A percentile compares a stretch with the other conserved stretches of the same genome.
These are phyloP conservation scores for Poecilus cupreus DNA, from an alignment of 2,888 invertebrate genomes.

Conservation along the genomic window DNA sequence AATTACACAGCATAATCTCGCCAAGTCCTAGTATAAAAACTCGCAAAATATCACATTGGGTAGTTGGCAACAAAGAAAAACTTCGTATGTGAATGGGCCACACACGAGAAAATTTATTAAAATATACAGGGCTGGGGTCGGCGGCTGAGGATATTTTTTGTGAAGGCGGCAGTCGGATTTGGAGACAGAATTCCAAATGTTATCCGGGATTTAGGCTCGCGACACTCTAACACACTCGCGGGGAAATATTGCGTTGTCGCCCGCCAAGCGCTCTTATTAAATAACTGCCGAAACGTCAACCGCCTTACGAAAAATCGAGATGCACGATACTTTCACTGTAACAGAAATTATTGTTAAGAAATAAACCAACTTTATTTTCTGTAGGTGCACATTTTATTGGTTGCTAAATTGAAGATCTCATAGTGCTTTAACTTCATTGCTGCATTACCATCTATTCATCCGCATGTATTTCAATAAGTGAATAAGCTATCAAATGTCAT, in stretches of 20 bases:
- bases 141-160: constrained; percentile 67
- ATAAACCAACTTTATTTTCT: too few relatives aligned
- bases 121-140: constrained; percentile 67
- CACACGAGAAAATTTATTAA: constrained; percentile 68
- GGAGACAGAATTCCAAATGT: constrained; percentile 68
- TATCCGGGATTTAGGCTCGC: constrained; percentile 64
- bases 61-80: constrained; percentile 44
- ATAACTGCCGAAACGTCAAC: constrained; percentile 25
- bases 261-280: constrained; percentile 34
- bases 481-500: too few relatives aligned
- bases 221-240: constrained; percentile 46
- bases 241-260: constrained; percentile 39
- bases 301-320: neutral
- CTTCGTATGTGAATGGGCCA: constrained; percentile 52
- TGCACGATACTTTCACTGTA: too few relatives aligned
- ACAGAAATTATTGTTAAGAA: too few relatives aligned
- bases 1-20: too few relatives aligned
- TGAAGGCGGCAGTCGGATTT: constrained; percentile 65
- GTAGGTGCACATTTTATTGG: too few relatives aligned
- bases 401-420: too few relatives aligned
- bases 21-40: neutral
- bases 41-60: constrained; percentile 4
- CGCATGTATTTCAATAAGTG: too few relatives aligned
- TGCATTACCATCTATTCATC: too few relatives aligned
- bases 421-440: too few relatives aligned